Percentiles rank a stretch among this genome's conserved stretches.
These are phyloP conservation scores for Escarpia spicata DNA, from an alignment of 2,888 invertebrate genomes.

Conservation along the genomic window DNA sequence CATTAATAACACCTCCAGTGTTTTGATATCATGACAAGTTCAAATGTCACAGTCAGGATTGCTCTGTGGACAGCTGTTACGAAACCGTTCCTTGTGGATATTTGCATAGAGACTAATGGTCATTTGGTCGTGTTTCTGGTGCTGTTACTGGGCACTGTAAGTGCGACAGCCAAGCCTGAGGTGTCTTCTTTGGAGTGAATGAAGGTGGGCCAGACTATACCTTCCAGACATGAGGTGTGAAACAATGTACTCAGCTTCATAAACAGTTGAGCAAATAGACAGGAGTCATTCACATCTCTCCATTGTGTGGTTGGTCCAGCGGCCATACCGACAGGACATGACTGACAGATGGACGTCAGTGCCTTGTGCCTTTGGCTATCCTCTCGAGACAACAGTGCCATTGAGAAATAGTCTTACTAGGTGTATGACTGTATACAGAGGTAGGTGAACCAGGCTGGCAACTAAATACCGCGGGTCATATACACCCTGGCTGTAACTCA, in stretches of 20 bases:
- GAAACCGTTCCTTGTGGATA: neutral
- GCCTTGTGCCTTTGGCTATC: neutral
- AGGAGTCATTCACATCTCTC: neutral
- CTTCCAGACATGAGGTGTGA: neutral
- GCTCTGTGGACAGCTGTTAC: neutral
- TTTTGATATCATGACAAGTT: neutral
- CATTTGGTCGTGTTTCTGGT: neutral
- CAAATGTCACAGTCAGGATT: neutral
- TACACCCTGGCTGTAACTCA: neutral
- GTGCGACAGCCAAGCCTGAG: neutral
- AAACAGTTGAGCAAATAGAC: neutral
- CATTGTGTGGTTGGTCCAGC: neutral
- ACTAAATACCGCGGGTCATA: neutral
- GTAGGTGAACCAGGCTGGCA: neutral
- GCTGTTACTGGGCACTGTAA: neutral
- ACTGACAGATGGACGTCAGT: neutral
- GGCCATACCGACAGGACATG: neutral
- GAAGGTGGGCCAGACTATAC: neutral
- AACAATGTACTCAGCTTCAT: neutral
- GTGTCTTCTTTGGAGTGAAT: neutral
- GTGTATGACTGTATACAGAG: neutral
- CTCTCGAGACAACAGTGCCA: neutral
- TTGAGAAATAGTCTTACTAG: neutral
- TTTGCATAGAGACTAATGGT: neutral
- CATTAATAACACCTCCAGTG: neutral